These are phyloP conservation scores for Drosophila novamexicana DNA, from an alignment of 1,140 invertebrate genomes.

Conservation along the genomic window DNA sequence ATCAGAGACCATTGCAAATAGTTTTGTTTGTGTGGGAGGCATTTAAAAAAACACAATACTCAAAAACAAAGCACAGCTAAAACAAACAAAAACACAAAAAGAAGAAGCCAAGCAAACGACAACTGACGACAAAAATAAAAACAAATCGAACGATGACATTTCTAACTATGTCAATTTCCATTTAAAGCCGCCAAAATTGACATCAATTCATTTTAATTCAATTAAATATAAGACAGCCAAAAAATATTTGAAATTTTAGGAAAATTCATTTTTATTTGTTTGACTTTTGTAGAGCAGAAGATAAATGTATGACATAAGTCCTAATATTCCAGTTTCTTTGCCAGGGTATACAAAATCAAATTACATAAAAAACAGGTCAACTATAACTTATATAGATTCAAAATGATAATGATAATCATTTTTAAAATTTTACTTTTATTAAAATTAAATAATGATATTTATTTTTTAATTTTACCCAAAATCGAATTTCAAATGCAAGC, in stretches of 20 bases:
- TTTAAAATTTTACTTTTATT: too few relatives aligned
- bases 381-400: too few relatives aligned
- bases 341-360: too few relatives aligned
- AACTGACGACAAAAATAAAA: conserved; percentile 8
- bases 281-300: too few relatives aligned
- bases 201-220: conserved; percentile 69
- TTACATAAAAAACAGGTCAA: too few relatives aligned
- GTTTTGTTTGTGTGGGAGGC: conserved; percentile 48
- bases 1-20: conserved; percentile 60
- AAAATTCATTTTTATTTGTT: too few relatives aligned
- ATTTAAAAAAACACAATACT: conserved; percentile 46
- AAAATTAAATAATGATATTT: too few relatives aligned
- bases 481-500: too few relatives aligned
- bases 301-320: too few relatives aligned
- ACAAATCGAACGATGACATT: conserved; percentile 33
- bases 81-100: conserved; percentile 29
- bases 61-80: conserved; percentile 11
- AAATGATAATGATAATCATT: too few relatives aligned
- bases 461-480: too few relatives aligned
- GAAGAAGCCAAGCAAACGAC: conserved; percentile 53
- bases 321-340: too few relatives aligned
- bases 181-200: conserved; percentile 48
- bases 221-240: conserved; percentile 53
- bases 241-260: not conserved
- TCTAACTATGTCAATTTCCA: conserved; percentile 64